Conservation (phyloP, 2,888 invertebrate species). For the Tanytarsus gracilentus region DNA sequence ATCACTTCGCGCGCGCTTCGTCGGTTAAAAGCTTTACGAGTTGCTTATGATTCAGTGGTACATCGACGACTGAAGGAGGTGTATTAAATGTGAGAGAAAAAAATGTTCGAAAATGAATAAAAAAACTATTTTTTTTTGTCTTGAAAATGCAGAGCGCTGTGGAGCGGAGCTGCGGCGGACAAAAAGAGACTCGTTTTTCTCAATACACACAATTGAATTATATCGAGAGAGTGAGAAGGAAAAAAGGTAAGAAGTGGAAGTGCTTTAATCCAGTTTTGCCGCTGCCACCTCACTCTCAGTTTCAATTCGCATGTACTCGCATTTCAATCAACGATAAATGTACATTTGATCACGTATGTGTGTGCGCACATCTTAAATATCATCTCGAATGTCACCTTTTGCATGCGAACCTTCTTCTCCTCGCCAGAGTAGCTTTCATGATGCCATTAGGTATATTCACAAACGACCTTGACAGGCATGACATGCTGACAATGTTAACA, state of each 20-base stretch:
- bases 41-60: conserved; percentile 26
- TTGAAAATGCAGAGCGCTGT: neutral
- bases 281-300: neutral
- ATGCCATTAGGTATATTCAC: too few species aligned
- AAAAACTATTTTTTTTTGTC: neutral
- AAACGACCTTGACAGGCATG: too few species aligned
- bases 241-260: neutral
- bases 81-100: conserved; percentile 7
- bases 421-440: too few species aligned
- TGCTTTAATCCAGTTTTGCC: neutral
- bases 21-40: conserved; percentile 10
- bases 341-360: too few species aligned
- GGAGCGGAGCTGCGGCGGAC: neutral
- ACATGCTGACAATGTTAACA: too few species aligned
- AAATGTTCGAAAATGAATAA: neutral
- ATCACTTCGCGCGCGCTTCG: neutral
- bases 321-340: too few species aligned
- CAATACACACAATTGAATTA: conserved; percentile 7
- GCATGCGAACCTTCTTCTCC: too few species aligned
- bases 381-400: too few species aligned
- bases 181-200: conserved; percentile 6
- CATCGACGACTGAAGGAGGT: conserved; percentile 27
- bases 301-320: too few species aligned
- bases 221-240: neutral
- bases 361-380: too few species aligned